Conservation (phyloP, 2,797 vertebrate species). For the Hippopotamyrus pictus region DNA sequence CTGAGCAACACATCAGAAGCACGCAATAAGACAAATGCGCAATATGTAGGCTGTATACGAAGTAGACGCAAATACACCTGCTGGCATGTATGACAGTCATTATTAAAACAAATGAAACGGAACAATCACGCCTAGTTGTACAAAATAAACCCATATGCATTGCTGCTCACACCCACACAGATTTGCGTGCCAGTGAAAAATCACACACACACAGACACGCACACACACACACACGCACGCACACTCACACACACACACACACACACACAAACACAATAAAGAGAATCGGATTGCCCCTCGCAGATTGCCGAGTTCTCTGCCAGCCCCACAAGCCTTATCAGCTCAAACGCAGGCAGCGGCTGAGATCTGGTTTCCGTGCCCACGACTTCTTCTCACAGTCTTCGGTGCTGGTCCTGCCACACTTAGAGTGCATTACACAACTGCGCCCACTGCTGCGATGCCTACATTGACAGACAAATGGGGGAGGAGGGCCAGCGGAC, state of each 20-base stretch:
- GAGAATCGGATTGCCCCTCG: background rate
- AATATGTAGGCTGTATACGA: background rate
- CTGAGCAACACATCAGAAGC: background rate
- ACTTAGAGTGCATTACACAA: slow-evolving; percentile 10
- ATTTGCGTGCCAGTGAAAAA: background rate
- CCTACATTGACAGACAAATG: background rate
- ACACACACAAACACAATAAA: slow-evolving; percentile 19
- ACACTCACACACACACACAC: background rate
- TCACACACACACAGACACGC: slow-evolving; percentile 14
- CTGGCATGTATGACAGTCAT: background rate
- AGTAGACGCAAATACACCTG: background rate
- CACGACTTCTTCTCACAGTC: slow-evolving; percentile 8
- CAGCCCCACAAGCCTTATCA: background rate
- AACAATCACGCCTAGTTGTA: background rate
- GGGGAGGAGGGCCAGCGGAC: background rate
- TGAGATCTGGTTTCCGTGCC: background rate
- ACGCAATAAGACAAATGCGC: background rate
- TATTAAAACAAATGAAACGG: background rate
- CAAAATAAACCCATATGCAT: background rate
- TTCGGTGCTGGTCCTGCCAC: background rate
- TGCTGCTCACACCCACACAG: background rate
- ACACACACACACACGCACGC: background rate
- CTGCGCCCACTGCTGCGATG: background rate
- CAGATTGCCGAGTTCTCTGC: background rate
- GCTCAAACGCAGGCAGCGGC: background rate